Evolutionary conservation across 1,140 invertebrate genomes (phyloP), one percentile per base, ranked within the genome.

Genomic region (Philopotamus ludificatus): DNA sequence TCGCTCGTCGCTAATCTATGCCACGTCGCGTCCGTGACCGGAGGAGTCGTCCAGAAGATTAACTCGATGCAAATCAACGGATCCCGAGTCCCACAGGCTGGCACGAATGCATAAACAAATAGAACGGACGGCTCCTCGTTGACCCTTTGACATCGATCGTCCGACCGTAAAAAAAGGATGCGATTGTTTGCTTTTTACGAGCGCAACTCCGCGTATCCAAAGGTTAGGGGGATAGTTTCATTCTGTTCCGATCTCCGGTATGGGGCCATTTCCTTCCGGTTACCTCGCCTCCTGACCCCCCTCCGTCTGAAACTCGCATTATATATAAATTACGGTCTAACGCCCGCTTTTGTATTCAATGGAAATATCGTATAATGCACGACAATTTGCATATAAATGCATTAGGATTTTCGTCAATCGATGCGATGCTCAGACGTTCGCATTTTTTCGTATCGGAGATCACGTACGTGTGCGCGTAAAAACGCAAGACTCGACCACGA

Each of bases 231-330:
- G 28, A 34, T 47, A 47, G 44, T 47, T 47, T 25, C 23, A 39
- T 51, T 51, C 60, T 51, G 28, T 39, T 9, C 18, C 22, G 34
- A 44, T 63, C 16, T 54, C 23, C 61, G 61, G 18, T 44, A n/a
- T 39, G 26, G 34, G 60, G 22, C 47, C 45, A 26, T 51, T n/a
- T 63, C 60, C 47, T 51, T 63, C 60, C 47, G 60, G 47, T 53
- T 50, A 12, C 28, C n/a, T n/a, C n/a, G n/a, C n/a, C n/a, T n/a
- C 15, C 16, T 45, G 21, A 18, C 44, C 21, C 21, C 44, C 44
- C 28, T 4, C 28, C 28, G 28, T 12, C 28, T 7, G 4, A 12
- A 34, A 34, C 12, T 4, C 28, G 12, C 4, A 34, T 34, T 34
- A 34, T 34, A 34, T 34, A 34, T 34, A 34, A 34, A 34, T 34